These are phyloP conservation scores for Actinia tenebrosa DNA, from an alignment of 64 coral and sea anemone genomes.

Conservation along the genomic window DNA sequence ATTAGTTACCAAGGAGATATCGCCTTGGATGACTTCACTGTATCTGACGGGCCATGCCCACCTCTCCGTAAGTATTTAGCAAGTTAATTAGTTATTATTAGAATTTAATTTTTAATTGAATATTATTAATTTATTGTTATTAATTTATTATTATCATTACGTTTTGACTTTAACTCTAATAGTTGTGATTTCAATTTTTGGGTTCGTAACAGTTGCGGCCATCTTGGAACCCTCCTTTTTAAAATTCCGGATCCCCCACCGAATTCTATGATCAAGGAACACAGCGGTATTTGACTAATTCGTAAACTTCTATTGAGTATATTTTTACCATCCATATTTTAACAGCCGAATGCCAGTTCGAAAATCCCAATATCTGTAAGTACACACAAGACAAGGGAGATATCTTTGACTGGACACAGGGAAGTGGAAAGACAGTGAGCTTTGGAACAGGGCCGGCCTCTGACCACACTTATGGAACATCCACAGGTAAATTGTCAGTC, in stretches of 20 bases:
- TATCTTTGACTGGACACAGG: conserved; percentile 83
- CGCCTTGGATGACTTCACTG: conserved; percentile 63
- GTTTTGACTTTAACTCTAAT: too few relatives aligned
- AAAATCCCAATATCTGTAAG: conserved; percentile 67
- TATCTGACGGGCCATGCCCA: conserved; percentile 43
- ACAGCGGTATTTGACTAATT: too few relatives aligned
- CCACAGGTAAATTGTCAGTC: conserved; percentile 41
- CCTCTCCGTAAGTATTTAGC: conserved; percentile 28
- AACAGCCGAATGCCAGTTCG: conserved; percentile 83
- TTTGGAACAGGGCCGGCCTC: conserved; percentile 55
- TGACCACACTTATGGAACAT: conserved; percentile 87
- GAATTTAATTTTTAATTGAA: too few relatives aligned
- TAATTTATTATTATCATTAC: too few relatives aligned
- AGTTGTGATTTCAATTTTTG: too few relatives aligned
- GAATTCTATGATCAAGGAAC: too few relatives aligned
- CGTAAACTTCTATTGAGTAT: too few relatives aligned
- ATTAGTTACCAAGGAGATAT: conserved; percentile 69
- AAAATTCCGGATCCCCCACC: too few relatives aligned
- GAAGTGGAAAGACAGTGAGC: conserved; percentile 77
- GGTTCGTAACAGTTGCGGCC: too few relatives aligned
- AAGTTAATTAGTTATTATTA: too few relatives aligned
- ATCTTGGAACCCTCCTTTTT: too few relatives aligned
- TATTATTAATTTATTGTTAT: too few relatives aligned
- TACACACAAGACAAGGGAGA: conserved; percentile 92
- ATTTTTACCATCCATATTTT: not conserved